Evolutionary conservation across 2,888 invertebrate genomes (phyloP).

Genomic region (Entomobrya multifasciata): DNA sequence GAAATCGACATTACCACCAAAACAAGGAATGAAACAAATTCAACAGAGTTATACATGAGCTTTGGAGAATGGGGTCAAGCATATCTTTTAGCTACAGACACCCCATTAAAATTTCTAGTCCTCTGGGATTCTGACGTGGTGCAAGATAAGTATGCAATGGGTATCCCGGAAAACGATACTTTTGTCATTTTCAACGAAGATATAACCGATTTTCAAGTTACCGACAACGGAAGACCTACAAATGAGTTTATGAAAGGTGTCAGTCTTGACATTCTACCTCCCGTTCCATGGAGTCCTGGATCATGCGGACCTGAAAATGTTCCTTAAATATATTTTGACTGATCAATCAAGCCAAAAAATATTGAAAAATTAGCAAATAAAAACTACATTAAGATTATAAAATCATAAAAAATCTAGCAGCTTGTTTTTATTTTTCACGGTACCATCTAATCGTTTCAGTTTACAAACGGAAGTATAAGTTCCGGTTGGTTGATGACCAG

Average conservation of each 20-base stretch:
- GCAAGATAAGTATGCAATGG: constrained; percentile 36
- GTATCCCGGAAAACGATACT: background rate
- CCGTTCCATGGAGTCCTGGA: constrained; percentile 42
- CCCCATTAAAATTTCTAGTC: background rate
- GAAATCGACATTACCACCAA: constrained; percentile 6
- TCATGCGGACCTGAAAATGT: constrained; percentile 47
- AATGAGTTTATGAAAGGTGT: constrained; percentile 22
- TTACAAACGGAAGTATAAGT: constrained; percentile 13
- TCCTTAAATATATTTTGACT: too few species aligned
- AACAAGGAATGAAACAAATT: background rate
- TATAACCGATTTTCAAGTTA: background rate
- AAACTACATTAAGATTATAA: background rate
- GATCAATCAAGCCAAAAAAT: too few species aligned
- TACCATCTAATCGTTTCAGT: background rate
- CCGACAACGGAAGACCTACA: background rate
- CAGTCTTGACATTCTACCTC: constrained; percentile 19
- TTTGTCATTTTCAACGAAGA: constrained; percentile 29
- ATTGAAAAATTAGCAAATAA: too few species aligned
- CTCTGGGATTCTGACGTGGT: constrained; percentile 42
- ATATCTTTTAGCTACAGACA: constrained; percentile 19
- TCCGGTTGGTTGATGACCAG: constrained; percentile 27
- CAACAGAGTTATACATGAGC: constrained; percentile 50
- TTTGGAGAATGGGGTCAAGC: constrained; percentile 43
- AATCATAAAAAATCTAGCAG: constrained; percentile 6
- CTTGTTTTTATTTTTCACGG: too few species aligned